These are phyloP conservation scores for Panonychus citri DNA, from an alignment of 1,140 invertebrate species.

Conservation along the genomic window DNA sequence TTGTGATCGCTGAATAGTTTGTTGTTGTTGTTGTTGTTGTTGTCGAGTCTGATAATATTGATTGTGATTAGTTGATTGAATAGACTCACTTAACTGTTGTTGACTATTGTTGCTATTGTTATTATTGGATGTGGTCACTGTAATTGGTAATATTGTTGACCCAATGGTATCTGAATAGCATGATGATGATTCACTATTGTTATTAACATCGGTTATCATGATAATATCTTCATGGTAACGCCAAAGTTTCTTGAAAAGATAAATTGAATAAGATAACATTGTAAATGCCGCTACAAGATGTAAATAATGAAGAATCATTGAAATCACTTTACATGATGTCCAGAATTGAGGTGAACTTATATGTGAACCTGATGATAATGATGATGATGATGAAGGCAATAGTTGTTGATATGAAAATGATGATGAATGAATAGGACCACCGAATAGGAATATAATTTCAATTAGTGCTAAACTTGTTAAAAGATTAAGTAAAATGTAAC, in stretches of 20 bases:
- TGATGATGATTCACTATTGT: too few relatives aligned
- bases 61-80: too few relatives aligned
- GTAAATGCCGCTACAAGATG: conserved; percentile 34
- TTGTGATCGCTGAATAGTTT: too few relatives aligned
- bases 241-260: conserved; percentile 22
- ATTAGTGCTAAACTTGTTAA: neutral
- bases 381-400: neutral
- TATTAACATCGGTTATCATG: too few relatives aligned
- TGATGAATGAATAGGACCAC: neutral
- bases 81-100: too few relatives aligned
- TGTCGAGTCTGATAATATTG: too few relatives aligned
- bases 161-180: too few relatives aligned
- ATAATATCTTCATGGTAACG: neutral
- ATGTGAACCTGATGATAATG: too few relatives aligned
- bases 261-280: conserved; percentile 31
- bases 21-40: too few relatives aligned
- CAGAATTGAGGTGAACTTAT: neutral
- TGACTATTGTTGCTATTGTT: too few relatives aligned
- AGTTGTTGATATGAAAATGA: neutral
- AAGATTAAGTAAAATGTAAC: conserved; percentile 5
- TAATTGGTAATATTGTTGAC: too few relatives aligned
- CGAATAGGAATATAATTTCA: conserved; percentile 4
- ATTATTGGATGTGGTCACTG: too few relatives aligned
- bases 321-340: conserved; percentile 23
- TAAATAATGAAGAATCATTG: conserved; percentile 23